Evolutionary conservation across 2,113 vertebrate genomes (phyloP), one percentile per base, ranked within the genome.

Genomic region (Neotragus pygmaeus): DNA sequence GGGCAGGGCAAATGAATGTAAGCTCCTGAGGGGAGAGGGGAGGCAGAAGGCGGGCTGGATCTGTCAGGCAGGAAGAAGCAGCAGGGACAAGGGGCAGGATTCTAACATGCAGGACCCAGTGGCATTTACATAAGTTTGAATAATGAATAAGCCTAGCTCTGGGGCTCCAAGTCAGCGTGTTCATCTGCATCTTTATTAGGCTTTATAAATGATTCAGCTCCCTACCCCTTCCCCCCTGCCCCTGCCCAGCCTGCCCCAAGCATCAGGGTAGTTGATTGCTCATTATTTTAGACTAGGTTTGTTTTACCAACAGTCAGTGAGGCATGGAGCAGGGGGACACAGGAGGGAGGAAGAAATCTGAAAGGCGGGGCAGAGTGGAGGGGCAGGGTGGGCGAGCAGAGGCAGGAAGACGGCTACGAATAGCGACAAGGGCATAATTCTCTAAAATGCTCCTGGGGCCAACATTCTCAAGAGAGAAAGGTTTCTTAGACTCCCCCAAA

Each of bases 101-200:
- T 98, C 98, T 83, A 98, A 98, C 93, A 88, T 3, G 9, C 64
- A 58, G 95, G 97, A 78, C 96, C 98, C 97, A 96, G 92, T 95
- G 2, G 10, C 2, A 95, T 98, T 99, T 98, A 93, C 97, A 98
- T 98, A 98, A 97, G 97, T 97, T 99, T 98, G 98, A 99, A 99
- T 99, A 99, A 99, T 99, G 98, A 99, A 98, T 92, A 88, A 97
- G 70, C 89, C 98, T 95, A 91, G 98, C 98, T 98, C 96, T 96
- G 97, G 98, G 98, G 97, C 97, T 98, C 93, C 95, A 83, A 85
- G 95, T 97, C 98, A 43, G 97, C 25, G 15, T 49, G 95, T 98
- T 99, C 98, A 99, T 99, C 98, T 99, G 98, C 98, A 98, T 99
- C 98, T 99, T 98, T 98, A 99, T 99, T 98, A 98, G 98, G 98